Conservation (phyloP, 2,113 vertebrate species). For the Piprites chloris region DNA sequence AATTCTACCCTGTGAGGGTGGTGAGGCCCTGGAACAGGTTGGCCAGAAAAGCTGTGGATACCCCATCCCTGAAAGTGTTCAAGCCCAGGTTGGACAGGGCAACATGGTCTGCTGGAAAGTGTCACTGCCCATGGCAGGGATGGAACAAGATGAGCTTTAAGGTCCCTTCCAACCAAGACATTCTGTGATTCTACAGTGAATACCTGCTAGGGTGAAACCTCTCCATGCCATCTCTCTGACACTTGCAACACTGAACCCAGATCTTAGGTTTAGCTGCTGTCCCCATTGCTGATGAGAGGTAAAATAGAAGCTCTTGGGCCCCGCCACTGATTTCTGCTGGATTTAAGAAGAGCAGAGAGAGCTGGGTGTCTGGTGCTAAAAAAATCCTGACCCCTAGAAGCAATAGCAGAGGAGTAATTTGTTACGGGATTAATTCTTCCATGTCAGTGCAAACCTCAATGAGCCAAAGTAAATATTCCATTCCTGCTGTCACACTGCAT, state of each 20-base stretch:
- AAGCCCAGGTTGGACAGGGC: too few relatives aligned
- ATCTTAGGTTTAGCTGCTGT: neutral
- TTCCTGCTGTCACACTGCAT: neutral
- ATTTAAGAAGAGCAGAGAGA: neutral
- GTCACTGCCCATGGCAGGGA: neutral
- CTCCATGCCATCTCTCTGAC: neutral
- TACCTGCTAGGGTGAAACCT: neutral
- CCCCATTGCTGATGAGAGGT: neutral
- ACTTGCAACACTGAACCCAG: neutral
- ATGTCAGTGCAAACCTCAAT: slow-evolving; percentile 18
- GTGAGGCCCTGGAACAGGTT: too few relatives aligned
- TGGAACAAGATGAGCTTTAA: neutral
- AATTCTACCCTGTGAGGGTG: neutral
- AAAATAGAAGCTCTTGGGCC: neutral
- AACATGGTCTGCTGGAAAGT: neutral
- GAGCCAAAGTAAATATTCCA: slow-evolving; percentile 33
- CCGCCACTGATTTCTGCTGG: neutral
- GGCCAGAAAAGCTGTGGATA: too few relatives aligned
- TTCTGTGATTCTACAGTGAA: neutral
- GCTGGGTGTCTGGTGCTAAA: neutral
- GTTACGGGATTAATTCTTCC: slow-evolving; percentile 42
- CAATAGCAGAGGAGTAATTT: neutral
- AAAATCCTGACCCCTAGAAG: neutral
- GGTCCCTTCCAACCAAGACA: neutral
- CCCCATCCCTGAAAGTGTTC: too few relatives aligned